Percentiles rank a stretch among this genome's conserved stretches.
Conservation (phyloP, 2,113 vertebrate species). For the Xerus inauris region DNA sequence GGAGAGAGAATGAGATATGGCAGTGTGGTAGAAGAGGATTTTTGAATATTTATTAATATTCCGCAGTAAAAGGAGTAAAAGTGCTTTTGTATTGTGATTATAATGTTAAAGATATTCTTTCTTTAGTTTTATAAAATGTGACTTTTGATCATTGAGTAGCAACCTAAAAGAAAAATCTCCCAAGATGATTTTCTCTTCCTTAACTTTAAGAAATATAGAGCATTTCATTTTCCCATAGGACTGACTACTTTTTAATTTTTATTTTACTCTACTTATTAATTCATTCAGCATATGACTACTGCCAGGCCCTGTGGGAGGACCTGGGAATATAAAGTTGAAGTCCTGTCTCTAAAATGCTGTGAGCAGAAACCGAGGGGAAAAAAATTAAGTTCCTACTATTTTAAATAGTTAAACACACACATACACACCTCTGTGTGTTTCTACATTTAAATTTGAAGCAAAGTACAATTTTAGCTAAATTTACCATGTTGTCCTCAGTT, state of each 20-base stretch:
- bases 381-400: neutral
- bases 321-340: neutral
- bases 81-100: neutral
- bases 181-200: slow-evolving; percentile 30
- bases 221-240: slow-evolving; percentile 23
- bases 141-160: neutral
- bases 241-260: slow-evolving; percentile 6
- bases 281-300: neutral
- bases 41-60: neutral
- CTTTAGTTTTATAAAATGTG: slow-evolving; percentile 36
- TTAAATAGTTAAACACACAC: neutral
- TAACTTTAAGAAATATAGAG: slow-evolving; percentile 40
- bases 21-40: neutral
- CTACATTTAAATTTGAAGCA: neutral
- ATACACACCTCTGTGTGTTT: neutral
- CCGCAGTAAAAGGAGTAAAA: neutral
- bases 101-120: slow-evolving; percentile 3
- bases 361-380: neutral
- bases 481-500: neutral
- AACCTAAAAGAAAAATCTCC: neutral
- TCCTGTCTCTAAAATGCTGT: neutral
- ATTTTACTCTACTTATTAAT: slow-evolving; percentile 21
- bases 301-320: neutral
- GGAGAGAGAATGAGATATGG: neutral
- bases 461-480: neutral